These are phyloP conservation scores for Glaucomys volans DNA, from an alignment of 2,113 vertebrate genomes.

Conservation along the genomic window DNA sequence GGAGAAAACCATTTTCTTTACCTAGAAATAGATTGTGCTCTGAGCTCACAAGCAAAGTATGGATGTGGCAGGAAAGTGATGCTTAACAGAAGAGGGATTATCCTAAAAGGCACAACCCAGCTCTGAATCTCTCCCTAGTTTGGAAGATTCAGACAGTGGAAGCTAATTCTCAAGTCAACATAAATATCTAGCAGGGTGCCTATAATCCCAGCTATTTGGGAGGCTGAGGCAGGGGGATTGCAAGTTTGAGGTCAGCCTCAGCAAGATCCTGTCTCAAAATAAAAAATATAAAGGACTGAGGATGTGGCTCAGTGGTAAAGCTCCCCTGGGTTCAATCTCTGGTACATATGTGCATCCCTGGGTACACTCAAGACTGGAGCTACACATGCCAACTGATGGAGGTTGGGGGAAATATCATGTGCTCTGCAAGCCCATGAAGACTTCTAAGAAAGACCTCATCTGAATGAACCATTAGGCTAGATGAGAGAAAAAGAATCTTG, in stretches of 20 bases:
- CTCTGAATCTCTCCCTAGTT: background rate
- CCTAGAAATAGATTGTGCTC: background rate
- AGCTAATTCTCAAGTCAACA: background rate
- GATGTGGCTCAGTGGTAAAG: too few species aligned
- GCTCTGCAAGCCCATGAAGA: background rate
- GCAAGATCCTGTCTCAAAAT: too few species aligned
- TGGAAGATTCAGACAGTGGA: background rate
- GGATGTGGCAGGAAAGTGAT: background rate
- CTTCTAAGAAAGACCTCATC: background rate
- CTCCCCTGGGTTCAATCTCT: too few species aligned
- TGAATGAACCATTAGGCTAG: background rate
- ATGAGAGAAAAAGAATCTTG: background rate
- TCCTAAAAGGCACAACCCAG: background rate
- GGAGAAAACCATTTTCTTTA: background rate
- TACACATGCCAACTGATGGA: background rate
- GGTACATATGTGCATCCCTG: background rate
- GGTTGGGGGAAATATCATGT: accelerated
- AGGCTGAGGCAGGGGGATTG: too few species aligned
- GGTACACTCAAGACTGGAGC: accelerated
- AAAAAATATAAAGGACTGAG: too few species aligned
- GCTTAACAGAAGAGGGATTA: background rate
- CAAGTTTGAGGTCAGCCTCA: too few species aligned
- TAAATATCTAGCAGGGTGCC: background rate
- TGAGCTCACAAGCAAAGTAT: background rate
- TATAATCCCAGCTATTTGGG: too few species aligned